A percentile compares a stretch with the other conserved stretches of the same genome.
Conservation (phyloP, 2,888 invertebrate genomes). For the Acleris sparsana region DNA sequence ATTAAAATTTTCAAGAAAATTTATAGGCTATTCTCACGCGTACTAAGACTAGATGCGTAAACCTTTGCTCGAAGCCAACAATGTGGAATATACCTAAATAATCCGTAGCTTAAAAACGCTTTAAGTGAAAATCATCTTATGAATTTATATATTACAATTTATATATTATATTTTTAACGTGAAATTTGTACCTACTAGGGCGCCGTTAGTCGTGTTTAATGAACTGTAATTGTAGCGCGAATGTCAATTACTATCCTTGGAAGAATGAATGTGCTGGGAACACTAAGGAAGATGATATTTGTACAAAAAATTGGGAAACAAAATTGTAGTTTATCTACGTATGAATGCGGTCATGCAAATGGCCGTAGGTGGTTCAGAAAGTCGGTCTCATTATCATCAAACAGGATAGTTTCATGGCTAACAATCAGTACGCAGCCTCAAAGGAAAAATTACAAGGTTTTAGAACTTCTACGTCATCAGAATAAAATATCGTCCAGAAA, state of each 20-base stretch:
- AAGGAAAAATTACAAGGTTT: neutral
- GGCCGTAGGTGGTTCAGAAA: neutral
- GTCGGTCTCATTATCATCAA: neutral
- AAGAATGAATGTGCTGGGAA: constrained; percentile 49
- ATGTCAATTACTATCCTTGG: constrained; percentile 76
- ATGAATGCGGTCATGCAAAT: neutral
- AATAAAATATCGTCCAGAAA: constrained; percentile 7
- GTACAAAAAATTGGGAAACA: constrained; percentile 34
- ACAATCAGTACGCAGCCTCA: neutral
- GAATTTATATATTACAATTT: constrained; percentile 70
- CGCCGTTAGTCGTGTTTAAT: constrained; percentile 63
- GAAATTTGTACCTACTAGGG: constrained; percentile 60
- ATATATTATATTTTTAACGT: constrained; percentile 73
- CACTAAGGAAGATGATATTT: constrained; percentile 41
- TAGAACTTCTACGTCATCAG: neutral
- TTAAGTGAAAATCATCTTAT: constrained; percentile 81
- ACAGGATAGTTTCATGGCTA: neutral
- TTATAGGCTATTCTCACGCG: constrained; percentile 5
- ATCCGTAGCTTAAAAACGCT: constrained; percentile 74
- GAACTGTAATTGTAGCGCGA: constrained; percentile 52
- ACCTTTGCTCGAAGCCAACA: constrained; percentile 14
- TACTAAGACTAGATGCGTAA: constrained; percentile 9
- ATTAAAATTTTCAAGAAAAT: neutral
- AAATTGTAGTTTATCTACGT: constrained; percentile 15
- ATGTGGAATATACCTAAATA: constrained; percentile 46